Percentiles rank a stretch among this genome's conserved stretches.
Evolutionary conservation across 1,140 invertebrate species (phyloP).

Genomic region (Bombus confusus): DNA sequence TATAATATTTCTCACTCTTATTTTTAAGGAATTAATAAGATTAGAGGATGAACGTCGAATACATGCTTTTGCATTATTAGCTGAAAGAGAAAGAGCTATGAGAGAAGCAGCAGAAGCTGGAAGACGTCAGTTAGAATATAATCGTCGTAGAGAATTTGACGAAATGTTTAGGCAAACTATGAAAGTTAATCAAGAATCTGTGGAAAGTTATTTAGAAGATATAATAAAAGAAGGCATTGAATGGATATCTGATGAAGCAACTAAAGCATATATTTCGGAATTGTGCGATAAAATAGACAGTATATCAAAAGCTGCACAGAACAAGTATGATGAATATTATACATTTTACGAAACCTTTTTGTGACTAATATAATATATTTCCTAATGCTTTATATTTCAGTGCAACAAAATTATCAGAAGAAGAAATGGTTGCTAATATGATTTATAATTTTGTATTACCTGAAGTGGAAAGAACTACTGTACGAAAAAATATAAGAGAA

Average conservation of each 20-base stretch:
- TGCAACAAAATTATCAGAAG: constrained; percentile 80
- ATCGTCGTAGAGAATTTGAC: constrained; percentile 87
- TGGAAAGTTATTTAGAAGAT: constrained; percentile 86
- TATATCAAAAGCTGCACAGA: constrained; percentile 80
- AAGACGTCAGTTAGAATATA: constrained; percentile 86
- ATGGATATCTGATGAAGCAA: constrained; percentile 83
- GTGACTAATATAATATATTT: not conserved
- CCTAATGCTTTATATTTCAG: constrained; percentile 44
- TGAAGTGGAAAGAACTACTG: constrained; percentile 82
- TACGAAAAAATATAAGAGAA: constrained; percentile 72
- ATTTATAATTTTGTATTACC: constrained; percentile 86
- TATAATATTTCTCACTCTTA: not conserved
- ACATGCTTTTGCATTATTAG: constrained; percentile 87
- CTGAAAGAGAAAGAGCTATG: constrained; percentile 86
- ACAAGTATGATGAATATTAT: constrained; percentile 42
- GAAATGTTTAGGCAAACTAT: constrained; percentile 89
- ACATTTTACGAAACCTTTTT: not conserved
- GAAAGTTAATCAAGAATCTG: constrained; percentile 84
- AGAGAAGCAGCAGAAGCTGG: constrained; percentile 89
- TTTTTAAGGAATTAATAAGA: constrained; percentile 85
- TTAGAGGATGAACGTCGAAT: constrained; percentile 88
- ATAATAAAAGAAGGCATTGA: constrained; percentile 85
- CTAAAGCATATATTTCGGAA: constrained; percentile 82
- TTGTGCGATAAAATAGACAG: constrained; percentile 85
- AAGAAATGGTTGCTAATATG: constrained; percentile 85